Evolutionary conservation across 2,113 vertebrate genomes (phyloP).

Genomic region (Sylvicapra grimmia): DNA sequence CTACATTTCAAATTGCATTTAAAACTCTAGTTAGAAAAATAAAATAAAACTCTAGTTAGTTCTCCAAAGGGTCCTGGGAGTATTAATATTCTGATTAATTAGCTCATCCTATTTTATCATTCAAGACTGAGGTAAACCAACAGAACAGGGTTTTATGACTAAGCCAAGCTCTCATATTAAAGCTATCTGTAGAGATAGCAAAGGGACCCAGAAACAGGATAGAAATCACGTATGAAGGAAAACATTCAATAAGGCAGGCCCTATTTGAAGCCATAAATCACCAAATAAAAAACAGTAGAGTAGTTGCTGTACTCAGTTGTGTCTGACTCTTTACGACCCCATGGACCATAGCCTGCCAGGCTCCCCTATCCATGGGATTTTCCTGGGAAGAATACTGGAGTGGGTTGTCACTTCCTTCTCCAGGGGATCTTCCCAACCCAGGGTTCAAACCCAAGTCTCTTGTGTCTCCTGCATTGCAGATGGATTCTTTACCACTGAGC

Average conservation of each 20-base stretch:
- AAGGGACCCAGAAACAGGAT: background rate
- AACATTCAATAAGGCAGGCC: background rate
- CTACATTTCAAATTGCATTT: background rate
- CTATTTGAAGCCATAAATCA: slow-evolving; percentile 2
- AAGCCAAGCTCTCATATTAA: background rate
- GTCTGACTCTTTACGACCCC: background rate
- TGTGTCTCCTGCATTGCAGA: background rate
- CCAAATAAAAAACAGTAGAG: background rate
- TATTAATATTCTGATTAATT: background rate
- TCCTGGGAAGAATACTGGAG: background rate
- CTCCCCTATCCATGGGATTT: background rate
- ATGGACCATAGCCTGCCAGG: background rate
- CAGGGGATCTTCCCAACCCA: background rate
- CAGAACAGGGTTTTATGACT: background rate
- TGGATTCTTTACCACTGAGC: background rate
- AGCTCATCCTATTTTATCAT: background rate
- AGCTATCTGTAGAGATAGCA: background rate
- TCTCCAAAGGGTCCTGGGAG: background rate
- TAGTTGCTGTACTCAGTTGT: background rate
- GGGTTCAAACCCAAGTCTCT: background rate
- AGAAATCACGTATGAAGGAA: background rate
- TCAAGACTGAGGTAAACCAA: background rate
- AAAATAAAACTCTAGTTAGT: background rate
- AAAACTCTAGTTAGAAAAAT: background rate
- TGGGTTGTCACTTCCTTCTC: background rate